Conservation (phyloP, 2,113 vertebrate species). For the Nothocercus nigrocapillus region DNA sequence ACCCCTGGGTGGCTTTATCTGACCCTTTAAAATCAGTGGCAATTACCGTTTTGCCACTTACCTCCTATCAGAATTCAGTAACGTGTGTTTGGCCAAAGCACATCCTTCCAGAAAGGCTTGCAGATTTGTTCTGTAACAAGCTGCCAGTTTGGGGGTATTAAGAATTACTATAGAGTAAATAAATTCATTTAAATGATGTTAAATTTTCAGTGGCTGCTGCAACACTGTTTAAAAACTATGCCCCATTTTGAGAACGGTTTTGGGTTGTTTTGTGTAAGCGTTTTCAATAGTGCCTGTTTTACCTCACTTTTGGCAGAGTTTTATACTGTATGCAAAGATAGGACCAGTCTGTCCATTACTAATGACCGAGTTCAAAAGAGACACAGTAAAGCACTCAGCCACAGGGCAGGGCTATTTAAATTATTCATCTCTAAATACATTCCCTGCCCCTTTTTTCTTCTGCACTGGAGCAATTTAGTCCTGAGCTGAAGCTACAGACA, state of each 20-base stretch:
- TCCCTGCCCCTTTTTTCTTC: background rate
- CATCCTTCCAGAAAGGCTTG: background rate
- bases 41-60: background rate
- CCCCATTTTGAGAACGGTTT: background rate
- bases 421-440: background rate
- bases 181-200: background rate
- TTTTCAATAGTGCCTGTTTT: background rate
- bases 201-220: background rate
- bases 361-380: background rate
- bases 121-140: background rate
- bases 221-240: fast-evolving
- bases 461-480: background rate
- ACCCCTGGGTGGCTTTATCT: background rate
- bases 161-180: background rate
- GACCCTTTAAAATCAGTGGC: background rate
- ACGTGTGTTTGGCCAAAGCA: background rate
- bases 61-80: background rate
- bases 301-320: background rate
- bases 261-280: background rate
- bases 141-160: background rate
- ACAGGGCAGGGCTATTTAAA: background rate
- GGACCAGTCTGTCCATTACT: background rate
- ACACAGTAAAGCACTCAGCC: background rate
- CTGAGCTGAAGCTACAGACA: background rate
- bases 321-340: background rate